Base-by-base conservation (phyloP, 1,140 invertebrate genomes). In the Neodiprion lecontei region DNA sequence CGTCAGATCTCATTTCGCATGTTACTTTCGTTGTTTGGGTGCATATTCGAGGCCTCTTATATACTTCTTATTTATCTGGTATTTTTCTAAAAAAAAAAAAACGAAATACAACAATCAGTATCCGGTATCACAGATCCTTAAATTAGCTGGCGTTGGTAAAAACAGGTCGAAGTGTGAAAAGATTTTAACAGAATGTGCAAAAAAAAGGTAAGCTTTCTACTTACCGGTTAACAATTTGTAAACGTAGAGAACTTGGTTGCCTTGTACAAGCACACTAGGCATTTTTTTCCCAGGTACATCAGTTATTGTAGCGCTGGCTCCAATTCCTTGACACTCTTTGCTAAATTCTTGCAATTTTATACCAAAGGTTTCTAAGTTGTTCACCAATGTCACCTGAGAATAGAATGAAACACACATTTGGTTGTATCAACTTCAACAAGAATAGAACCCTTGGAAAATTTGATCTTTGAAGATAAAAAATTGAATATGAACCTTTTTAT, bases 261-360 rank as follows among this genome's bases (percentile, higher is more conserved):
- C 96, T 89, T 98, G 96, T 49, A 98, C 92, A 80, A 96, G 89
- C 17, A 98, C 91, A 86, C 97, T 94, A 70, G 93, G 92, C 65
- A 89, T 91, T 82, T 94, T 95, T 77, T 94, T 93, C 65, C 93
- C 94, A 14, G 94, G 91, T 49, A 93, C 85, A 72, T 92, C 91
- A n/a, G 92, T 94, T 40, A 97, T 92, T 61, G 93, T 94, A 72
- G 96, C 95, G 79, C 95, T 95, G 2, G 96, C 96, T 7, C 96
- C 96, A 50, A 96, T 95, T 12, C 92, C 94, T 86, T 97, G 96
- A 80, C 96, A 95, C 80, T 93, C 91, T 79, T 94, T 94, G 10
- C 94, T 94, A 86, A 98, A 94, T 78, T 94, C 92, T 40, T 91
- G 85, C 68, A 96, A 88, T 81, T 93, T 93, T 75, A 98, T 95